A percentile compares a stretch with the other conserved stretches of the same genome.
Conservation (phyloP, 2,888 invertebrate genomes). For the Tachina grossa region DNA sequence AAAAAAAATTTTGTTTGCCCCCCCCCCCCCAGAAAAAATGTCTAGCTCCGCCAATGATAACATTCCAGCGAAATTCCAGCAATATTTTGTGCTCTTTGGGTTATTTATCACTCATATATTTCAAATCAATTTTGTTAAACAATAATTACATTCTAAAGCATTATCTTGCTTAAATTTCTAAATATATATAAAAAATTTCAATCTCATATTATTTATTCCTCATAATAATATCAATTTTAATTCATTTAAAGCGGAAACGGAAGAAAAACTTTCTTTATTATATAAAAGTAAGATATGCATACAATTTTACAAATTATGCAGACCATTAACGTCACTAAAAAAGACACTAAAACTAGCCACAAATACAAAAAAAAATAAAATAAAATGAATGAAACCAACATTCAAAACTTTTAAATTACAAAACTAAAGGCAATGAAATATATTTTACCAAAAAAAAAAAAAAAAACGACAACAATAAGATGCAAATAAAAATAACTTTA, state of each 20-base stretch:
- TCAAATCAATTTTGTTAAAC: too few relatives aligned
- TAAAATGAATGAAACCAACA: background rate
- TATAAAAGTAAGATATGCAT: constrained; percentile 28
- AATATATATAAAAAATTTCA: background rate
- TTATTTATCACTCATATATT: too few relatives aligned
- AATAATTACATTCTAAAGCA: too few relatives aligned
- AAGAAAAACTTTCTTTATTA: constrained; percentile 76
- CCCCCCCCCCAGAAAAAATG: too few relatives aligned
- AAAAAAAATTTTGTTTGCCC: too few relatives aligned
- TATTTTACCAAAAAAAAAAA: constrained; percentile 25
- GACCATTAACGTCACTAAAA: constrained; percentile 74
- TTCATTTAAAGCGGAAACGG: constrained; percentile 75
- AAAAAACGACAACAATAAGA: constrained; percentile 27
- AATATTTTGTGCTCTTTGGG: too few relatives aligned
- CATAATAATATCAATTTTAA: background rate
- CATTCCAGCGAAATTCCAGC: too few relatives aligned
- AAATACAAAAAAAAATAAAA: constrained; percentile 9
- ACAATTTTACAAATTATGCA: constrained; percentile 46
- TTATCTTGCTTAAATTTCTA: too few relatives aligned
- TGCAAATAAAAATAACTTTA: constrained; percentile 62
- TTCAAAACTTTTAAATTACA: constrained; percentile 45
- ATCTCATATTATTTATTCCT: background rate
- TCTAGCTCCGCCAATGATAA: too few relatives aligned
- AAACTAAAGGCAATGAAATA: constrained; percentile 15
- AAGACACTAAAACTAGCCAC: constrained; percentile 38